Evolutionary conservation across 2,888 invertebrate species (phyloP).

Genomic region (Trachelus troglodyta): DNA sequence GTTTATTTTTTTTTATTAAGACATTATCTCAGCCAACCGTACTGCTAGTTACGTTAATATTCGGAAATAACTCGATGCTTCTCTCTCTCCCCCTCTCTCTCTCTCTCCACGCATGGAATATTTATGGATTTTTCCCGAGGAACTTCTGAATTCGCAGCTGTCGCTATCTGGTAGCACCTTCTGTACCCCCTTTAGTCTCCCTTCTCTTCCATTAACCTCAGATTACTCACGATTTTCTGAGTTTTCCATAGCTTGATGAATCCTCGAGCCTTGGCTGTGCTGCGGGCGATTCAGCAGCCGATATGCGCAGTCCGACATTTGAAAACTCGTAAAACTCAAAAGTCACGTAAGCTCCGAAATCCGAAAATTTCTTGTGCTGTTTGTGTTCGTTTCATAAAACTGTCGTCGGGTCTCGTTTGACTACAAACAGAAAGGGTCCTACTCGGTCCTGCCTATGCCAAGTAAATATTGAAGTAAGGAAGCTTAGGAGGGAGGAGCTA

Average conservation of each 20-base stretch:
- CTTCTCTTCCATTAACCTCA: neutral
- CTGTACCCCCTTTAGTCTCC: neutral
- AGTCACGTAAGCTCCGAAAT: neutral
- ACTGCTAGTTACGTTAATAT: neutral
- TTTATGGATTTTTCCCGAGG: neutral
- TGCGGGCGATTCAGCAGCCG: neutral
- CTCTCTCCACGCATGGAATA: neutral
- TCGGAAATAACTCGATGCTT: neutral
- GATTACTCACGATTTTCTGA: neutral
- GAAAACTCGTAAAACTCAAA: neutral
- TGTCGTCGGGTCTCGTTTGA: slow-evolving; percentile 36
- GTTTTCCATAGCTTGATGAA: neutral
- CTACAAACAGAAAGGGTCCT: slow-evolving; percentile 12
- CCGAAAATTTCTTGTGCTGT: neutral
- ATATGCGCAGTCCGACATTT: neutral
- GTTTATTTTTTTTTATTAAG: slow-evolving; percentile 3
- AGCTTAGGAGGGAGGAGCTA: neutral
- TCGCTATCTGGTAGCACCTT: neutral
- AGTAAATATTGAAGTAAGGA: slow-evolving; percentile 43
- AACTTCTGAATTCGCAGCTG: neutral
- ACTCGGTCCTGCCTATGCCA: slow-evolving; percentile 11
- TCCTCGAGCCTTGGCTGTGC: neutral
- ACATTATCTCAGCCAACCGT: neutral
- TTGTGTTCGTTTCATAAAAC: slow-evolving; percentile 44
- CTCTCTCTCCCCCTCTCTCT: neutral